Evolutionary conservation across 1,140 invertebrate genomes (phyloP).

Genomic region (Drosophila tristis): DNA sequence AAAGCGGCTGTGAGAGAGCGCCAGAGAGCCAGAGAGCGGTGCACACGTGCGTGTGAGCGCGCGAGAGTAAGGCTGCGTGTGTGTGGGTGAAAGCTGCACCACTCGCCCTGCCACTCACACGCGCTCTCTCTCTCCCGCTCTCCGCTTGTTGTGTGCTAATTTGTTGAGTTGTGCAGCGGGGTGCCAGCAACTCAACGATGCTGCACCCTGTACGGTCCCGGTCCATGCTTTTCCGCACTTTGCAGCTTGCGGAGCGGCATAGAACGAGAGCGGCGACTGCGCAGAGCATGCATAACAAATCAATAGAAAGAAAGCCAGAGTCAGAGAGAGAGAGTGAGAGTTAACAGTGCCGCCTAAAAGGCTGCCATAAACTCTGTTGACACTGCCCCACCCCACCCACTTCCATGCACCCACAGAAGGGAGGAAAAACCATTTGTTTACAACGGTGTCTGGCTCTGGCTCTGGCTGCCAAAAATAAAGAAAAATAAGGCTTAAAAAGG

Average conservation of each 20-base stretch:
- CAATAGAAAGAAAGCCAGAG: conserved; percentile 46
- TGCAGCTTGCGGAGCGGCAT: conserved; percentile 26
- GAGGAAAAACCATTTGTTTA: conserved; percentile 58
- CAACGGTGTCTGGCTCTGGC: conserved; percentile 29
- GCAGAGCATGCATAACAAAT: conserved; percentile 64
- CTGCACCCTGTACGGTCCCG: conserved; percentile 49
- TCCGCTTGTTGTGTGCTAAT: conserved; percentile 36
- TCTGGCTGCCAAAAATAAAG: conserved; percentile 3
- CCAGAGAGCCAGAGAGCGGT: conserved; percentile 20
- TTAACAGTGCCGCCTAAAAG: conserved; percentile 66
- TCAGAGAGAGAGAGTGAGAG: neutral
- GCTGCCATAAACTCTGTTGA: conserved; percentile 61
- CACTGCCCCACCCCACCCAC: neutral
- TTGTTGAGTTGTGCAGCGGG: conserved; percentile 18
- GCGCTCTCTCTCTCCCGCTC: neutral
- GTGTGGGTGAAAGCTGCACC: conserved; percentile 50
- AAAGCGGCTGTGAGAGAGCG: conserved; percentile 38
- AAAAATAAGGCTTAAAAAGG: conserved; percentile 56
- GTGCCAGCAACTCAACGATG: conserved; percentile 5
- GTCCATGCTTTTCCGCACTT: conserved; percentile 36
- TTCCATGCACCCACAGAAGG: neutral
- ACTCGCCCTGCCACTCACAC: neutral
- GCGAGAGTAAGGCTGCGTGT: conserved; percentile 17
- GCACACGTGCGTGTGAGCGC: conserved; percentile 6
- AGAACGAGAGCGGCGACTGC: conserved; percentile 41